A percentile compares a stretch with the other conserved stretches of the same genome.
These are phyloP conservation scores for Megathymus violae DNA, from an alignment of 1,140 invertebrate genomes.

Conservation along the genomic window DNA sequence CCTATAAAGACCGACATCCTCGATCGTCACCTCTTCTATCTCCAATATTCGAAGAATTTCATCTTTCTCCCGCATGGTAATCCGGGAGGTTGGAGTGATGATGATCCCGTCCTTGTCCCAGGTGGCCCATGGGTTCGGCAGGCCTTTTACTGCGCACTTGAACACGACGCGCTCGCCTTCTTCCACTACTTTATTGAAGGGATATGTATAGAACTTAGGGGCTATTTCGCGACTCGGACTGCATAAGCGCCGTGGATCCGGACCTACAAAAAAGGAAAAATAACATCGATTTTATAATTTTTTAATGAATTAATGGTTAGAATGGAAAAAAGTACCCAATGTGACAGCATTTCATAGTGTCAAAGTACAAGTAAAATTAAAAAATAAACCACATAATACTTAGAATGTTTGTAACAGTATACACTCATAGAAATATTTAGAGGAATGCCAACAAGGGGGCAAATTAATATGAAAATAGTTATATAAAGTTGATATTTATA, in stretches of 20 bases:
- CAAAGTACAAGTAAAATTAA: too few relatives aligned
- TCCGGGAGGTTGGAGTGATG: slow-evolving; percentile 86
- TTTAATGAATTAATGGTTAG: too few relatives aligned
- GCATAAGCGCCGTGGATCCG: slow-evolving; percentile 48
- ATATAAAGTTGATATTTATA: too few relatives aligned
- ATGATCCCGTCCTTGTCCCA: slow-evolving; percentile 92
- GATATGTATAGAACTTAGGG: slow-evolving; percentile 94
- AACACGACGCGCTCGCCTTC: slow-evolving; percentile 90
- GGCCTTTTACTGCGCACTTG: slow-evolving; percentile 90
- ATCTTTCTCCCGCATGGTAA: slow-evolving; percentile 89
- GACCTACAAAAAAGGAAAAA: too few relatives aligned
- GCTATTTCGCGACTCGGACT: slow-evolving; percentile 74
- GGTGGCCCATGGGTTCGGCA: slow-evolving; percentile 89
- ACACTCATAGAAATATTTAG: too few relatives aligned
- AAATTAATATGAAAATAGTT: too few relatives aligned
- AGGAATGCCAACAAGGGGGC: too few relatives aligned
- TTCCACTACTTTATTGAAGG: slow-evolving; percentile 92
- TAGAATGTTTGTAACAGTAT: too few relatives aligned
- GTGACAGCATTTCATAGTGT: too few relatives aligned
- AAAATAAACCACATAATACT: too few relatives aligned
- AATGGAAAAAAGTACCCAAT: too few relatives aligned
- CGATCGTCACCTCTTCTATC: slow-evolving; percentile 89
- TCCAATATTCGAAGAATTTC: slow-evolving; percentile 90
- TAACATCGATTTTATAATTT: too few relatives aligned
- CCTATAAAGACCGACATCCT: slow-evolving; percentile 92